Base-by-base conservation (phyloP, 2,797 vertebrate genomes). In the Sparidentex hasta region DNA sequence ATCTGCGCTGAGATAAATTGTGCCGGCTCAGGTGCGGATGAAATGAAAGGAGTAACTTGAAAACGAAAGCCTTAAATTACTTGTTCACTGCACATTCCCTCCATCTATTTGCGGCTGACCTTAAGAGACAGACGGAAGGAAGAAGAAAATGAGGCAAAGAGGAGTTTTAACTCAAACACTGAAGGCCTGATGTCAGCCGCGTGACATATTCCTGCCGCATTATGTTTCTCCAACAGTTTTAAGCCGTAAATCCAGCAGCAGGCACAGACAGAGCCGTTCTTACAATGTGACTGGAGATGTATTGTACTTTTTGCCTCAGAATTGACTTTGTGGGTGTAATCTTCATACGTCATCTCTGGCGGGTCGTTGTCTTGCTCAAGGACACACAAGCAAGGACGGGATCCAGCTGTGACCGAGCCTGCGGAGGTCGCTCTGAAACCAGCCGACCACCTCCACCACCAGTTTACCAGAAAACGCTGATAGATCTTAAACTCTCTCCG, bases 241-340 rank as follows among this genome's bases (percentile, higher is more conserved):
- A 11, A 58, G 65, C 67, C 25, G 76, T 85, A 88, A 83, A 89
- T 85, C 61, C 41, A 43, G 38, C 75, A 47, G 71, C 71, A 25
- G 27, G n/a, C 21, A n/a, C 55, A 58, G 58, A 41, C 57, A 20
- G 59, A 58, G n/a, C 2, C 57, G 7, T 21, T 52, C 48, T 16
- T 6, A 17, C 23, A 18, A 4, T 2, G 20, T 41, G 68, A 63
- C 47, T 38, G 13, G 1, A 54, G 11, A 47, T 11, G 8, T 16
- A 3, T 58, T n/a, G 16, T 25, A 27, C 14, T 52, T 3, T 29
- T 13, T 2, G 7, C 21, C 14, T 7, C 12, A 1, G 33, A 11
- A 18, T 3, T 18, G 23, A 51, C 72, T 20, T n/a, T 25, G 51
- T 5, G 8, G 38, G 27, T 43, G 41, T 25, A 44, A 66, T 67